Percentiles rank a stretch among this genome's conserved stretches.
phyloP scores from a whole-genome alignment of 1,140 invertebrate genomes.

The Drosophila pseudoobscura region DNA sequence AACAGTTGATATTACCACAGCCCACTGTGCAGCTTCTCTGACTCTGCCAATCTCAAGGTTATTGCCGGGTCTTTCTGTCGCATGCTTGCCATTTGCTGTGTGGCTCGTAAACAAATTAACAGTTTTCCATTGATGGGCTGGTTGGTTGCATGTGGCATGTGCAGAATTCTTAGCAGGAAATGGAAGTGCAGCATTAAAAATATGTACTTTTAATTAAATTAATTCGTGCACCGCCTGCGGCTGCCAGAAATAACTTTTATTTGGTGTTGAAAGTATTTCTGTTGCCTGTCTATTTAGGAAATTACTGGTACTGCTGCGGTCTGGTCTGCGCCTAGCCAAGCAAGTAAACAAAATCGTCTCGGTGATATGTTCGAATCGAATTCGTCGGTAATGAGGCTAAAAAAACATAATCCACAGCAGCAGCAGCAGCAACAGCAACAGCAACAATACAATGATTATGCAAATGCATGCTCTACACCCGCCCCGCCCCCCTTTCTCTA shows the following conservation, averaged over 20 bases:
- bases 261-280: constrained; percentile 79
- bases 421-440: constrained; percentile 56
- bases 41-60: constrained; percentile 57
- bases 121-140: constrained; percentile 24
- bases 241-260: constrained; percentile 64
- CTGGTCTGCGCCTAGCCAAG: constrained; percentile 62
- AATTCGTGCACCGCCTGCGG: constrained; percentile 58
- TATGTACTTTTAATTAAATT: constrained; percentile 71
- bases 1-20: too few relatives aligned
- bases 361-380: constrained; percentile 77
- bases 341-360: constrained; percentile 77
- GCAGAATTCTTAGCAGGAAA: constrained; percentile 72
- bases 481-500: not conserved
- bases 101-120: constrained; percentile 53
- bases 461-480: constrained; percentile 53
- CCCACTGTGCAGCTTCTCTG: not conserved
- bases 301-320: constrained; percentile 57
- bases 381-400: constrained; percentile 36
- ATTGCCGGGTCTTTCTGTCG: constrained; percentile 49
- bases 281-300: constrained; percentile 70
- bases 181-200: constrained; percentile 57
- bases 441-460: constrained; percentile 61
- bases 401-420: constrained; percentile 56
- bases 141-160: constrained; percentile 52
- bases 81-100: not conserved